Base-by-base conservation (phyloP, 2,797 vertebrate genomes). In the Sitta carolinensis region DNA sequence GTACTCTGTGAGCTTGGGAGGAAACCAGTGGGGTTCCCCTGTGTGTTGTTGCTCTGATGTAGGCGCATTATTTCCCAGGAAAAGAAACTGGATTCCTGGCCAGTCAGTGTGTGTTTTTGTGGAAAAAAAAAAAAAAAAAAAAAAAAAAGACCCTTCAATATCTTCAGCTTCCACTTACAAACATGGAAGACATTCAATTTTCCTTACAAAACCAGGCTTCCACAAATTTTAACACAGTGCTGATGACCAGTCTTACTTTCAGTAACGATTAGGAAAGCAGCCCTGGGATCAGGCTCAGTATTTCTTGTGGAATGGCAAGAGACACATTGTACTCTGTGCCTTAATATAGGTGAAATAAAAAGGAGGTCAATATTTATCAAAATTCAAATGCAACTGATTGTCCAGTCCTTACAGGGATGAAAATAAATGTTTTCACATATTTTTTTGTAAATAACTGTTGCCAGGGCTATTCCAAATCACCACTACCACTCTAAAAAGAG, bases 11-110 rank as follows among this genome's bases (percentile, higher is more conserved):
- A 85, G 13, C 18, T 22, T 64, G 63, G 61, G 23, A 50, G 19
- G 19, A 58, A 87, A 61, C 5, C 2, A 0, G 7, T 23, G n/a
- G 27, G 14, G 3, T 15, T 21, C 7, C 4, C 7, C 10, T 12
- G 5, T 1, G 3, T 42, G 57, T 45, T 0, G 0, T 13, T 73
- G 29, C 29, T 42, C 30, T 74, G 20, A 32, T n/a, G 4, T 23
- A 22, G 57, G 27, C 42, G 3, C 8, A 25, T 61, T 43, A 54
- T 36, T 38, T 43, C 45, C 29, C 32, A 50, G 19, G 11, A 84
- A 85, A 84, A 85, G 27, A 57, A 91, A 42, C 10, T 36, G 16
- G 1, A 64, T 82, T 51, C 25, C 47, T 69, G 51, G 47, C 9
- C 16, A 47, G 20, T 3, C 8, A 51, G 7, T 10, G 4, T 14